Conservation (phyloP, 2,113 vertebrate species). For the Holacanthus passer region DNA sequence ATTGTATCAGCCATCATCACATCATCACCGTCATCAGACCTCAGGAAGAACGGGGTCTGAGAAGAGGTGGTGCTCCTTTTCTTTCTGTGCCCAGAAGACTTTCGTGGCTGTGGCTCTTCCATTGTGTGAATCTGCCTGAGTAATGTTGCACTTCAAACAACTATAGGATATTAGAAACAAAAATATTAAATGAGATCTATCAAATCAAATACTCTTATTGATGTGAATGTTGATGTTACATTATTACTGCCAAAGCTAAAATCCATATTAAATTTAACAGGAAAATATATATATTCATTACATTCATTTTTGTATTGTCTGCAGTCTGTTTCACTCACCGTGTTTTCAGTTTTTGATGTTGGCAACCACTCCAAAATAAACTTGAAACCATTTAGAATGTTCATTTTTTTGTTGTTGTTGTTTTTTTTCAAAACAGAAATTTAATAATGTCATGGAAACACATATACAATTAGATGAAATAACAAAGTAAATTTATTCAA, state of each 20-base stretch:
- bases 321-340: not conserved
- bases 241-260: not conserved
- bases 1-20: too few relatives aligned
- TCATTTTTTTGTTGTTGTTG: too few relatives aligned
- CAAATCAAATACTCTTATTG: not conserved
- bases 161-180: not conserved
- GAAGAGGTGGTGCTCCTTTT: not conserved
- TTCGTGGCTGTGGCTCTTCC: not conserved
- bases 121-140: not conserved
- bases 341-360: not conserved
- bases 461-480: not conserved
- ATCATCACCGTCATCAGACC: not conserved
- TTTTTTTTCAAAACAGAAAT: not conserved
- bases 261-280: not conserved
- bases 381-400: not conserved
- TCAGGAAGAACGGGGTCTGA: not conserved
- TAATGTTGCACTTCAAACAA: not conserved
- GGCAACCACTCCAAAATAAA: not conserved
- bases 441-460: not conserved
- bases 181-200: not conserved
- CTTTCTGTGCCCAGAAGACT: not conserved
- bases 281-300: too few relatives aligned
- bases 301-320: too few relatives aligned
- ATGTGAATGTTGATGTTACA: not conserved
- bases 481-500: not conserved